phyloP scores from a whole-genome alignment of 2,888 invertebrate species.

The Apamea anceps region DNA sequence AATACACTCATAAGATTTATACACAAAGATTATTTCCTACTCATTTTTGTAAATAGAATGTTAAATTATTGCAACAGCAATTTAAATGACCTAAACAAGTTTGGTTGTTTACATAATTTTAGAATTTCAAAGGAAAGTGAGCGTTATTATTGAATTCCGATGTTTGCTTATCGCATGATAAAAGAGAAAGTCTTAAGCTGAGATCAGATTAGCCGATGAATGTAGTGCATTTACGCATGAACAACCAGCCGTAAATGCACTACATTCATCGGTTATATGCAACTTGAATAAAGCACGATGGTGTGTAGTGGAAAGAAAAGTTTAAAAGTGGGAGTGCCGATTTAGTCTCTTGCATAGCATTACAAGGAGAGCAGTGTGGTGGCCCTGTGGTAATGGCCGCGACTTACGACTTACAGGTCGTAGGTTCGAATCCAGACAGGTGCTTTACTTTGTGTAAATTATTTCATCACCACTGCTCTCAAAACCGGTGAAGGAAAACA shows the following conservation, averaged over 20 bases:
- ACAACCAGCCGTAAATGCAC: too few species aligned
- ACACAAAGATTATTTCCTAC: not conserved
- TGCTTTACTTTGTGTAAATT: too few species aligned
- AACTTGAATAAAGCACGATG: not conserved
- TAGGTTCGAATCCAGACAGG: too few species aligned
- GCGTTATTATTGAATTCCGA: not conserved
- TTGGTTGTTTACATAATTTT: not conserved
- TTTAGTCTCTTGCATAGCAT: constrained; percentile 2
- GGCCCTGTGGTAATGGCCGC: too few species aligned
- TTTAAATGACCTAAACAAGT: constrained; percentile 3
- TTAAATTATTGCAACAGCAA: not conserved
- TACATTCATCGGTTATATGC: too few species aligned
- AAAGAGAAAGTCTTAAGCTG: constrained; percentile 24
- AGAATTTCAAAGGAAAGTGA: constrained; percentile 5
- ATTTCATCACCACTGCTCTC: too few species aligned
- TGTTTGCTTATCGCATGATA: constrained; percentile 1
- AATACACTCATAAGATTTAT: not conserved
- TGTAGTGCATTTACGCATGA: constrained; percentile 17
- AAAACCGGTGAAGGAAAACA: too few species aligned
- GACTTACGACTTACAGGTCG: too few species aligned
- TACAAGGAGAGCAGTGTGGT: too few species aligned
- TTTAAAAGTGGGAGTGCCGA: not conserved
- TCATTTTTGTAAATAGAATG: constrained; percentile 3
- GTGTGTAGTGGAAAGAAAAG: not conserved
- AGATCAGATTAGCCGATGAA: constrained; percentile 7